Evolutionary conservation across 2,888 invertebrate species (phyloP).

Genomic region (Athalia cordata): DNA sequence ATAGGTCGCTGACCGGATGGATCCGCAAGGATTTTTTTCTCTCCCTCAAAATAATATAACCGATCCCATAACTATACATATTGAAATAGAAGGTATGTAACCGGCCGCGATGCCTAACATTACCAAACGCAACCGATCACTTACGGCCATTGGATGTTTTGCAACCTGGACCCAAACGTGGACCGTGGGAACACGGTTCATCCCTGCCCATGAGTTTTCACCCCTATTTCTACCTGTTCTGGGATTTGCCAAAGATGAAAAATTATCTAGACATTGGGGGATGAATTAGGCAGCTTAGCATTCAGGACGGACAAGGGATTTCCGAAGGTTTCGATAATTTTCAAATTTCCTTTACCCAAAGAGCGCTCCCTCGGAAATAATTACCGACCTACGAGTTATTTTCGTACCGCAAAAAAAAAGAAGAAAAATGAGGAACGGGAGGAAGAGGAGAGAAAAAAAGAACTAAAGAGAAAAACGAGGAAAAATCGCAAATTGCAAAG

Average conservation of each 20-base stretch:
- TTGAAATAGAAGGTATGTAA: conserved; percentile 10
- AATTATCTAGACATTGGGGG: conserved; percentile 60
- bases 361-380: conserved; percentile 18
- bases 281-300: conserved; percentile 66
- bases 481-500: conserved; percentile 38
- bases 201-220: conserved; percentile 51
- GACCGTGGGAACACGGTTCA: conserved; percentile 62
- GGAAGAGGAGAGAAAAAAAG: no score
- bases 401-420: not conserved
- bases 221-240: conserved; percentile 64
- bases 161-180: conserved; percentile 53
- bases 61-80: conserved; percentile 11
- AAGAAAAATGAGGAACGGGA: no score
- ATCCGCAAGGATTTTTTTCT: conserved; percentile 1
- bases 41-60: conserved; percentile 35
- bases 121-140: conserved; percentile 44
- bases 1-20: conserved; percentile 44
- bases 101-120: conserved; percentile 30
- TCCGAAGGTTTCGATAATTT: conserved; percentile 40
- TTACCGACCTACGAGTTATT: conserved; percentile 21
- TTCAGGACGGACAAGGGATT: conserved; percentile 51
- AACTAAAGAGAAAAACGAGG: not conserved
- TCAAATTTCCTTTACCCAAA: conserved; percentile 14
- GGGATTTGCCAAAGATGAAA: conserved; percentile 65
- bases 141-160: conserved; percentile 56